These are phyloP conservation scores for Sparus aurata DNA, from an alignment of 2,797 vertebrate species.

Conservation along the genomic window DNA sequence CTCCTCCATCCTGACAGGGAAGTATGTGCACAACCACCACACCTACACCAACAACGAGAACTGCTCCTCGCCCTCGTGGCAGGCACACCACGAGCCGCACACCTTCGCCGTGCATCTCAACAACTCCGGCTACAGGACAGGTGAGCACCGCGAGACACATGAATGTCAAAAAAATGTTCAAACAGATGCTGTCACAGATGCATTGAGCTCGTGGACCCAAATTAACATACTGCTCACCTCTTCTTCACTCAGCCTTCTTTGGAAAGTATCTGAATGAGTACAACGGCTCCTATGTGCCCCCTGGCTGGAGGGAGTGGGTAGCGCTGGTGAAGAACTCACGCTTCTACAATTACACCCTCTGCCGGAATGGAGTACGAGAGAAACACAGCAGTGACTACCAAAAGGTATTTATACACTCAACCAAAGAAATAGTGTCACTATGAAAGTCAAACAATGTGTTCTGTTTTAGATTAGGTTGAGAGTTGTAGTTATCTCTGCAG, in stretches of 20 bases:
- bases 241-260: slow-evolving; percentile 90
- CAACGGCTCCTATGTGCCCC: slow-evolving; percentile 97
- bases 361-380: slow-evolving; percentile 94
- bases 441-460: background rate
- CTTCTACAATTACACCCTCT: slow-evolving; percentile 98
- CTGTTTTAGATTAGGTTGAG: background rate
- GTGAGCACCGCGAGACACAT: slow-evolving; percentile 68
- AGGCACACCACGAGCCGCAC: slow-evolving; percentile 93
- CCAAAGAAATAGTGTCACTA: background rate
- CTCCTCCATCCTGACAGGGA: slow-evolving; percentile 96
- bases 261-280: slow-evolving; percentile 99
- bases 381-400: slow-evolving; percentile 93
- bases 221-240: slow-evolving; percentile 13
- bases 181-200: background rate
- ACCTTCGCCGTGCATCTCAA: slow-evolving; percentile 97
- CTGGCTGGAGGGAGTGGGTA: slow-evolving; percentile 98
- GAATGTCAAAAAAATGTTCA: background rate
- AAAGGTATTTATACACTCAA: slow-evolving; percentile 84
- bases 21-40: slow-evolving; percentile 99
- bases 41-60: slow-evolving; percentile 99
- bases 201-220: too few species aligned
- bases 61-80: slow-evolving; percentile 98
- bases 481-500: background rate
- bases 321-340: slow-evolving; percentile 98
- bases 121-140: slow-evolving; percentile 96